A percentile compares a stretch with the other conserved stretches of the same genome.
Evolutionary conservation across 1,140 invertebrate species (phyloP).

Genomic region (Ceratina australensis): DNA sequence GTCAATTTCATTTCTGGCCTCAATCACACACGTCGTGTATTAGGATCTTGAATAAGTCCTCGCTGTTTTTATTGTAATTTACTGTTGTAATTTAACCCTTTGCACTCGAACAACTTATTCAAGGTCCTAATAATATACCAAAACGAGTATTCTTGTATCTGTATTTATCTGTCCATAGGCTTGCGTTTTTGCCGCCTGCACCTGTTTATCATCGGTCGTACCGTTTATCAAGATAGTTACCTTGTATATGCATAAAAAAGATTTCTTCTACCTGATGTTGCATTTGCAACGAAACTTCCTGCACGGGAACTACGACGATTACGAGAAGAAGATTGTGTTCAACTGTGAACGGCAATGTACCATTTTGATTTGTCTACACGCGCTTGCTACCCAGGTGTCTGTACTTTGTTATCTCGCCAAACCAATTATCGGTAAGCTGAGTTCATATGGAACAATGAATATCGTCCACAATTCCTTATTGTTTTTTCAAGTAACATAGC

Average conservation of each 20-base stretch:
- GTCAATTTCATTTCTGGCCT: too few species aligned
- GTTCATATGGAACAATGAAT: background rate
- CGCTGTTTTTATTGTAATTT: too few species aligned
- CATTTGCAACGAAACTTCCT: conserved; percentile 3
- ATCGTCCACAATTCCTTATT: background rate
- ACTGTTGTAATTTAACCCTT: too few species aligned
- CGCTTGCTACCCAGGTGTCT: conserved; percentile 26
- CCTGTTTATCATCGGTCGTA: background rate
- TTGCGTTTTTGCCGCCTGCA: background rate
- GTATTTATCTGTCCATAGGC: too few species aligned
- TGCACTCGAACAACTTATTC: too few species aligned
- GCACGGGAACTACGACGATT: conserved; percentile 1
- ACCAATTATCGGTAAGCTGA: conserved; percentile 55
- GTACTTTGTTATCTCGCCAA: conserved; percentile 34
- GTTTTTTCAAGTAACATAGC: background rate
- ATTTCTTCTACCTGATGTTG: conserved; percentile 1
- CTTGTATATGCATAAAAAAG: background rate
- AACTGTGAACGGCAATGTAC: background rate
- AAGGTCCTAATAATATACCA: too few species aligned
- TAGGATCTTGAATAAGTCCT: too few species aligned
- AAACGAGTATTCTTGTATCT: too few species aligned
- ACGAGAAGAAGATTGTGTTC: background rate
- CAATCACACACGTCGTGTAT: too few species aligned
- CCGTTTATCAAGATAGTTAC: conserved; percentile 7
- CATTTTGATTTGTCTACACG: conserved; percentile 10